Conservation (phyloP, 2,888 invertebrate species). For the Drosophila mercatorum region DNA sequence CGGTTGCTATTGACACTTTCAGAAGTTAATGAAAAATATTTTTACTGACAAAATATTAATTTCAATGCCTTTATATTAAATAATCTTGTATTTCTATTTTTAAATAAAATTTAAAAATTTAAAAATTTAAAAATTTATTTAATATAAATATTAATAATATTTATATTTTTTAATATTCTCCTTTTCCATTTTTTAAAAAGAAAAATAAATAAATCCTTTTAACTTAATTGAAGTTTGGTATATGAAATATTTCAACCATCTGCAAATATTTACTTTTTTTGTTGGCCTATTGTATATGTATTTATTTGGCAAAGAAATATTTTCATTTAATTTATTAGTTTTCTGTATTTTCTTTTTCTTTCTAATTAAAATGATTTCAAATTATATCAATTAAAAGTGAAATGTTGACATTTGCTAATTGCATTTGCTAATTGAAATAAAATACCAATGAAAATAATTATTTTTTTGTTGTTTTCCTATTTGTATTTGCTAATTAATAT, state of each 20-base stretch:
- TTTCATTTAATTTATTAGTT: neutral
- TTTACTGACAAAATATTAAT: neutral
- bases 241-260: neutral
- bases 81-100: too few relatives aligned
- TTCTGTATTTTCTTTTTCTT: neutral
- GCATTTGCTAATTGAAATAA: neutral
- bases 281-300: neutral
- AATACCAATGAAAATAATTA: constrained; percentile 13
- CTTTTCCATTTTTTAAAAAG: too few relatives aligned
- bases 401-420: constrained; percentile 1
- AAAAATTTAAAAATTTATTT: neutral
- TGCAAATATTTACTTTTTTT: neutral
- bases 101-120: too few relatives aligned
- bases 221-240: neutral
- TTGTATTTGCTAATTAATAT: constrained; percentile 24
- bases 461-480: neutral
- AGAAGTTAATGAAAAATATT: neutral
- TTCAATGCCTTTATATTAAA: neutral
- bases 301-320: neutral
- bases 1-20: neutral
- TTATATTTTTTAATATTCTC: neutral
- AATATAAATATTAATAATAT: neutral
- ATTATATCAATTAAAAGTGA: neutral
- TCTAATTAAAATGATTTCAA: neutral
- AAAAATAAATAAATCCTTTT: too few relatives aligned